Conservation (phyloP, 1,140 invertebrate genomes). For the Bombus fervidus region DNA sequence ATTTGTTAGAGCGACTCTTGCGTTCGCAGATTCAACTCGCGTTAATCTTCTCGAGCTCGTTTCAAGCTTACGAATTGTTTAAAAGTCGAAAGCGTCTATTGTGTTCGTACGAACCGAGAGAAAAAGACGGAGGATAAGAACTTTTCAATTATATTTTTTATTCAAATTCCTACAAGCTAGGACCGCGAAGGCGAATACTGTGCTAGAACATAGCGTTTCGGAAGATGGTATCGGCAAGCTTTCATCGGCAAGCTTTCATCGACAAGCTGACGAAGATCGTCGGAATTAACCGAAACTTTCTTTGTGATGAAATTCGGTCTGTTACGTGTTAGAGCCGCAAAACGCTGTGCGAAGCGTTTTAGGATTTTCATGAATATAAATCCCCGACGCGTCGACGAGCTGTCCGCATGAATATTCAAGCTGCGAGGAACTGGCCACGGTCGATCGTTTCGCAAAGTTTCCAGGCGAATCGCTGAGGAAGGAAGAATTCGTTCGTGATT, state of each 20-base stretch:
- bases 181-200: background rate
- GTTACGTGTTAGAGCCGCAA: conserved; percentile 39
- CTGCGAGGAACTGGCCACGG: background rate
- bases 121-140: no score
- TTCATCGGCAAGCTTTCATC: background rate
- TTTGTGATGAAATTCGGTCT: background rate
- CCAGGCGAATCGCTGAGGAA: background rate
- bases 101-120: no score
- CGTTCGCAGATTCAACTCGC: no score
- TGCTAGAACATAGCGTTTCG: background rate
- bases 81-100: no score
- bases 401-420: conserved; percentile 61
- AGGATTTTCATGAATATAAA: conserved; percentile 68
- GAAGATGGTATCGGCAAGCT: background rate
- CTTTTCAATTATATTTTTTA: no score
- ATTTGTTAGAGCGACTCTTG: no score
- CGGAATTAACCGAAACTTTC: background rate
- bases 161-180: no score
- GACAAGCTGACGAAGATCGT: background rate
- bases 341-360: conserved; percentile 53
- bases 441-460: conserved; percentile 22
- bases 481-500: background rate
- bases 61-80: no score
- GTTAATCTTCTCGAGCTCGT: no score
- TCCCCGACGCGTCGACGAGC: conserved; percentile 15